Base-by-base conservation (phyloP, 2,888 invertebrate species). In the Drosophila suboccidentalis region DNA sequence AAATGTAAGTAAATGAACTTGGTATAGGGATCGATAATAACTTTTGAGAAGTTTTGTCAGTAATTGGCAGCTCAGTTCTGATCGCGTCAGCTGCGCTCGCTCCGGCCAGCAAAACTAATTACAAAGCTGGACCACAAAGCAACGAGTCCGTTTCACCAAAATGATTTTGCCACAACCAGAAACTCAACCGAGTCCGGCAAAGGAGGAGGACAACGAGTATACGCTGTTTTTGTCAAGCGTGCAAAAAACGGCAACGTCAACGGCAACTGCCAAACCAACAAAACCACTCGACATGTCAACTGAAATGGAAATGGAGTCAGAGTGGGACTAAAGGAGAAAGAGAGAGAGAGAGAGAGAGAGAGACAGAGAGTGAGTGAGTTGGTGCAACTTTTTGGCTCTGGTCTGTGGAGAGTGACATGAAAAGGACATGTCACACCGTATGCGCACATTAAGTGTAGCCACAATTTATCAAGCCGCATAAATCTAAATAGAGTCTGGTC, bases 211-310 rank as follows among this genome's bases (percentile, higher is more conserved):
- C 58, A 15, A 57, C 49, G 44, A 26, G 54, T 50, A 32, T 62
- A 47, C 71, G 81, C 76, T 86, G 78, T 75, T 84, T 84, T 75
- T 82, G 78, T 86, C 75, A 80, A 75, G 74, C 78, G 72, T 82
- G 83, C 80, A 82, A 84, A 81, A 84, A 83, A 71, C 74, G 66
- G 50, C 34, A 38, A 54, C 43, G 63, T 63, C 67, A 54, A 62
- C 59, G 62, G 51, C 60, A 67, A 71, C 74, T 68, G 79, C 61
- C 69, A 75, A 81, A 69, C 78, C 86, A 78, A 82, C 86, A 76
- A 85, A 87, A 81, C 87, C 88, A 87, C 87, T 87, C 86, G 87
- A 85, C 84, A 87, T 85, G 84, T 84, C 87, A 87, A 82, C 84
- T 75, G 80, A 73, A 84, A 82, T 82, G 79, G 82, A 82, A 82